Conservation (phyloP, 2,797 vertebrate genomes). For the Microctenopoma steveboyesi region DNA sequence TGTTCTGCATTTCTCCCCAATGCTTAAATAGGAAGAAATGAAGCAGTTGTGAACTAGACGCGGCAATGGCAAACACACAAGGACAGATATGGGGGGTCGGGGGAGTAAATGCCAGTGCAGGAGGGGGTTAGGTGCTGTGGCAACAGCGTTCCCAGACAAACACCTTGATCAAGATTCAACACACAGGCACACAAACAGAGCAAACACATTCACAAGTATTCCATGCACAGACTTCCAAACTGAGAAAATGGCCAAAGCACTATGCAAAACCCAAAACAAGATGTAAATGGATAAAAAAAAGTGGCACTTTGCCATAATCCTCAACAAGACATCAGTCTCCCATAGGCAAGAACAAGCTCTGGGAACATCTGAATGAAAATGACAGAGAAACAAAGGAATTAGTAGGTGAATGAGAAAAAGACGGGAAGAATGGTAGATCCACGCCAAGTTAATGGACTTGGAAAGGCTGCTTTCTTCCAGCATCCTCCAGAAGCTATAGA, state of each 20-base stretch:
- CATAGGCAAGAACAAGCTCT: constrained; percentile 58
- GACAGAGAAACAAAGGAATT: constrained; percentile 55
- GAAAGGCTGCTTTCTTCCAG: constrained; percentile 43
- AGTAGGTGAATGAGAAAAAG: constrained; percentile 59
- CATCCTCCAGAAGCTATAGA: constrained; percentile 32
- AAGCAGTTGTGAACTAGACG: constrained; percentile 63
- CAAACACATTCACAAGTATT: constrained; percentile 46
- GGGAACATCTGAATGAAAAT: constrained; percentile 64
- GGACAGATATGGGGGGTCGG: constrained; percentile 62
- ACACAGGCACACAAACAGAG: constrained; percentile 50
- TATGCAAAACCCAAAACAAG: constrained; percentile 51
- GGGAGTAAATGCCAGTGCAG: constrained; percentile 64
- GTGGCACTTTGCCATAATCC: constrained; percentile 73
- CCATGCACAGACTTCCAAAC: constrained; percentile 52
- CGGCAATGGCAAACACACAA: constrained; percentile 59
- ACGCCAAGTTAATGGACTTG: constrained; percentile 54
- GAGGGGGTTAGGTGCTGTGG: constrained; percentile 64
- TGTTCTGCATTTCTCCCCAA: constrained; percentile 66
- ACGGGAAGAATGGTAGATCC: constrained; percentile 59
- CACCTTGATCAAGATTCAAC: constrained; percentile 68
- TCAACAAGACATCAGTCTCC: constrained; percentile 70
- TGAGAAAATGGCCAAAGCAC: constrained; percentile 51
- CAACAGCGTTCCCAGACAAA: constrained; percentile 67
- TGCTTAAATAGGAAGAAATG: constrained; percentile 66
- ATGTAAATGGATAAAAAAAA: constrained; percentile 63